Evolutionary conservation across 2,797 vertebrate genomes (phyloP), one percentile per base, ranked within the genome.

Genomic region (Lacerta agilis): DNA sequence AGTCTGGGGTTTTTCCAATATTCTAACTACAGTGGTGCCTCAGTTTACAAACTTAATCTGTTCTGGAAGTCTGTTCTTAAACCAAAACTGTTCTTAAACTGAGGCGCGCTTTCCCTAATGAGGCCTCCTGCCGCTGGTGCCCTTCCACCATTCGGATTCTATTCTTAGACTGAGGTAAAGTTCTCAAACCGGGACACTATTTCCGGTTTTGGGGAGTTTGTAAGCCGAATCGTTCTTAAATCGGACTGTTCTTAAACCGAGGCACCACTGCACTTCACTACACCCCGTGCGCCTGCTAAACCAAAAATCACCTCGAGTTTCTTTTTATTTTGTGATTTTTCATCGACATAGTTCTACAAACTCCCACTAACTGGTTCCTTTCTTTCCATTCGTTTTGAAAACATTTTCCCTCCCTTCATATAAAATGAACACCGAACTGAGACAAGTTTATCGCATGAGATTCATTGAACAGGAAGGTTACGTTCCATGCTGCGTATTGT

Each of bases 401-500:
- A 13, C 29, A 71, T 71, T 33, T 33, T 25, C 11, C 38, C 36
- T 41, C 11, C 72, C 6, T n/a, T 0, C 49, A 25, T 1, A 41
- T 9, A 3, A 75, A 87, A 89, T 89, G 76, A 79, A 89, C 17
- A 33, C 38, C 58, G 69, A 20, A 71, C 25, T 8, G 13, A 55
- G 20, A 72, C 80, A 10, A 66, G 33, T 77, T 38, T 5, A 78
- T 1, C 73, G 45, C 27, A 41, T 45, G 36, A 71, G 2, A 20
- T 45, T 71, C 15, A 20, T 69, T 83, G 36, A 55, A 45, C 67
- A 55, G 43, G 4, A 61, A n/a, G 13, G 20, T 61, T 58, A 41
- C 27, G 13, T 36, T 58, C 45, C 29, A 6, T 6, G 76, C 83
- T 93, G 91, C 79, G 90, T 13, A 90, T 86, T 90, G 0, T 36